phyloP scores from a whole-genome alignment of 2,797 vertebrate species.

The Vipera ursinii region DNA sequence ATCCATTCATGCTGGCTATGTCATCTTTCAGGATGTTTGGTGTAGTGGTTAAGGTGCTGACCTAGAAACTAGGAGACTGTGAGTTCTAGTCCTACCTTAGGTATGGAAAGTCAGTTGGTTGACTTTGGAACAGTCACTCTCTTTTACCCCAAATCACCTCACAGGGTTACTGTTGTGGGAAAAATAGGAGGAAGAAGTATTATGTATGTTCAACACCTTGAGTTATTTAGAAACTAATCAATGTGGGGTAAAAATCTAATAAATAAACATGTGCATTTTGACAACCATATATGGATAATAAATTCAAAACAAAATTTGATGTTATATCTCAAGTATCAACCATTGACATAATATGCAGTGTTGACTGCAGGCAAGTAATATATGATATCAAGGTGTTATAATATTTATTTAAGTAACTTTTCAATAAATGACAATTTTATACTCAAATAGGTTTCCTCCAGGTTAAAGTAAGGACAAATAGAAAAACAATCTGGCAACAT shows the following conservation, averaged over 20 bases:
- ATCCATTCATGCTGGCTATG: neutral
- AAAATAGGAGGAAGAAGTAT: neutral
- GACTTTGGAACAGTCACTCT: neutral
- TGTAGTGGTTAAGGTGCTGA: neutral
- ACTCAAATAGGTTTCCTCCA: neutral
- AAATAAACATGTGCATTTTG: neutral
- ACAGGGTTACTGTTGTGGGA: neutral
- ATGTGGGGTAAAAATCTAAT: neutral
- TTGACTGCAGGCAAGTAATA: neutral
- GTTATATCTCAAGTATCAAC: neutral
- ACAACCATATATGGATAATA: neutral
- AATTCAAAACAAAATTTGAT: neutral
- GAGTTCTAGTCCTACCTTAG: neutral
- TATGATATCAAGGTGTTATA: neutral
- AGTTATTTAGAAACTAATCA: neutral
- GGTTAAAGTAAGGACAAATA: neutral
- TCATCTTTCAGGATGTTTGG: neutral
- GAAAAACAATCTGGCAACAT: neutral
- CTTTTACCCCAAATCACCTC: neutral
- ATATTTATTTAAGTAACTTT: neutral
- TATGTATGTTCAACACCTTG: neutral
- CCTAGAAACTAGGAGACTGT: neutral
- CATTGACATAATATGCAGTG: neutral
- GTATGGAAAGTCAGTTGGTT: neutral
- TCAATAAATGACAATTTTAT: neutral